Evolutionary conservation across 2,113 vertebrate genomes (phyloP).

Genomic region (Cyprinodon brontotheroides): DNA sequence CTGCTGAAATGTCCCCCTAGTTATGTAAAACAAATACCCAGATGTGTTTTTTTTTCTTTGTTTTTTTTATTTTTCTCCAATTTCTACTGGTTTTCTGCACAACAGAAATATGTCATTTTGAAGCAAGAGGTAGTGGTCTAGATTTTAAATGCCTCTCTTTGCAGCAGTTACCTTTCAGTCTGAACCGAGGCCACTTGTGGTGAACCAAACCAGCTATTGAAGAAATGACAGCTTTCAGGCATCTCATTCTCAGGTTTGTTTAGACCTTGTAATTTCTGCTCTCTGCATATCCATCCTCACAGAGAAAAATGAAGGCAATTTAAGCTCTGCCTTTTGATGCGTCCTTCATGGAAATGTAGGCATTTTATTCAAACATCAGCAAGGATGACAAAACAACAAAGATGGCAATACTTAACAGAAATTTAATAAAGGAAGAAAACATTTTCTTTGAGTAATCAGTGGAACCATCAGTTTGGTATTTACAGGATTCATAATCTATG

Average conservation of each 20-base stretch:
- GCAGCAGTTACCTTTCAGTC: constrained; percentile 50
- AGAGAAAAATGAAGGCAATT: not conserved
- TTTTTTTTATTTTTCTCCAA: constrained; percentile 25
- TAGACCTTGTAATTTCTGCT: constrained; percentile 42
- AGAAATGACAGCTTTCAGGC: constrained; percentile 50
- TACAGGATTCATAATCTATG: constrained; percentile 11
- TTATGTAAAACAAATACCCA: constrained; percentile 51
- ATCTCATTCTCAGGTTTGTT: constrained; percentile 48
- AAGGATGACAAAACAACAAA: not conserved
- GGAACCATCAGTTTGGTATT: not conserved
- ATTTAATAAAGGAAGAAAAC: not conserved
- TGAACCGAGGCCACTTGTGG: constrained; percentile 46
- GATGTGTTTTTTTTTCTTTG: constrained; percentile 25
- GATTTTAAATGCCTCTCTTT: constrained; percentile 50
- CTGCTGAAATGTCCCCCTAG: constrained; percentile 51
- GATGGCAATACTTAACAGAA: not conserved
- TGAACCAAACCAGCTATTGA: constrained; percentile 28
- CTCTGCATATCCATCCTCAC: constrained; percentile 20
- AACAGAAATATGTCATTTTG: constrained; percentile 37
- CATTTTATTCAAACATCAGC: not conserved
- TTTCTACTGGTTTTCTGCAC: constrained; percentile 42
- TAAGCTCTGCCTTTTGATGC: not conserved
- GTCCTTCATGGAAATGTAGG: constrained; percentile 6
- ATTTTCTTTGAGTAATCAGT: constrained; percentile 14
- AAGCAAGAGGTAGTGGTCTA: constrained; percentile 19